A percentile compares a stretch with the other conserved stretches of the same genome.
Conservation (phyloP, 2,797 vertebrate genomes). For the Hephaestus fuliginosus region DNA sequence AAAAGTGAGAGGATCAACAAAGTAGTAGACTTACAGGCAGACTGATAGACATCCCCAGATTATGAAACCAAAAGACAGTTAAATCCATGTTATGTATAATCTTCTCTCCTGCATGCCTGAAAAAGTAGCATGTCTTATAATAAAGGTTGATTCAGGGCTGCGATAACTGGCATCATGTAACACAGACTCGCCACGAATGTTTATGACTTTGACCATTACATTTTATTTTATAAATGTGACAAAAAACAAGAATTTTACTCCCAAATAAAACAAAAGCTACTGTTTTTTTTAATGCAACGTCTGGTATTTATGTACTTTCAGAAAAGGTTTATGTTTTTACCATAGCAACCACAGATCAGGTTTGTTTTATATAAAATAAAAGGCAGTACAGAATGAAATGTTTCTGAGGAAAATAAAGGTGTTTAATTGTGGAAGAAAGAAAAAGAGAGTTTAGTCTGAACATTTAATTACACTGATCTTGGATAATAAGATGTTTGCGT, state of each 20-base stretch:
- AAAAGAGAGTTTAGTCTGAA: neutral
- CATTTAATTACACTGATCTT: neutral
- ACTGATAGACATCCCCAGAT: neutral
- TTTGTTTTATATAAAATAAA: neutral
- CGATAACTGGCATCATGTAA: neutral
- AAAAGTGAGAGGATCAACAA: too few relatives aligned
- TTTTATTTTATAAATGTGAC: neutral
- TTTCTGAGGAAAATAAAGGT: neutral
- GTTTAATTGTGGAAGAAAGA: neutral
- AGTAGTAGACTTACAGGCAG: neutral
- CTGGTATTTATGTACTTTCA: too few relatives aligned
- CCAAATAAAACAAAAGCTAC: neutral
- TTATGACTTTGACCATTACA: neutral
- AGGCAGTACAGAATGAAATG: neutral
- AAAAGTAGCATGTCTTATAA: neutral
- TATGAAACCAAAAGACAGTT: neutral
- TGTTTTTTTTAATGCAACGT: too few relatives aligned
- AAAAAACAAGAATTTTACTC: neutral
- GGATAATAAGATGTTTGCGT: constrained; percentile 6
- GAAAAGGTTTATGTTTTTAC: neutral
- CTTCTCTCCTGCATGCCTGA: neutral
- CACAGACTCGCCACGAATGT: neutral
- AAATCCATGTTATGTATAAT: neutral
- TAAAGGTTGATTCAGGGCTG: neutral
- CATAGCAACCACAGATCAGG: constrained; percentile 2